Conservation (phyloP, 2,113 vertebrate species). For the Ceyx melanurus region DNA sequence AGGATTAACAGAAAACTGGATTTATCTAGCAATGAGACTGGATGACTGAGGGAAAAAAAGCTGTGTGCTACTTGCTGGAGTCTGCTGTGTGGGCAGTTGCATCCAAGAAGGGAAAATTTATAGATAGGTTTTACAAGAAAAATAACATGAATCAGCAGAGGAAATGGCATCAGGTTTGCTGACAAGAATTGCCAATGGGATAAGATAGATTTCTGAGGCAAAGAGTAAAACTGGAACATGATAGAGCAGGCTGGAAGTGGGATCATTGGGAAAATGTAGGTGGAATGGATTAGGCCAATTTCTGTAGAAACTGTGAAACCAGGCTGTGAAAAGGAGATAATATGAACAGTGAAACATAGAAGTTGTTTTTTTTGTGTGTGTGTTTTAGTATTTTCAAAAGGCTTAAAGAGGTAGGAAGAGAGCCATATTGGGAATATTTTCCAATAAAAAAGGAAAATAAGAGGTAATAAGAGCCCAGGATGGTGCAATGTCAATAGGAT, state of each 20-base stretch:
- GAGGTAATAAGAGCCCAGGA: neutral
- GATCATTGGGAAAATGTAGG: neutral
- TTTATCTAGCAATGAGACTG: neutral
- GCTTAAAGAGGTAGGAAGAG: neutral
- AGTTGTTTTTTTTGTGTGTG: neutral
- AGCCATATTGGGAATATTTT: neutral
- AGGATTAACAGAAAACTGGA: neutral
- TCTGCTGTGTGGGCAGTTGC: neutral
- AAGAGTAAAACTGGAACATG: neutral
- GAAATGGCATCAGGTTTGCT: neutral
- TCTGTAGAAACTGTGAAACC: neutral
- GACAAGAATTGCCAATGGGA: neutral
- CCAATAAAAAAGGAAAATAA: neutral
- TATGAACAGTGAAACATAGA: neutral
- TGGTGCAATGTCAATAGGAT: neutral
- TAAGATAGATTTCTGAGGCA: neutral
- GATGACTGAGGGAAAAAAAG: neutral
- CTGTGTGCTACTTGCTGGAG: neutral
- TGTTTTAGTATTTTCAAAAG: neutral
- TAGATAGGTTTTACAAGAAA: neutral
- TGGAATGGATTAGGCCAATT: neutral
- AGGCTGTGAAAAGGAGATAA: neutral
- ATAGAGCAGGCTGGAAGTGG: neutral
- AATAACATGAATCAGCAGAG: neutral
- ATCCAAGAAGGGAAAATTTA: neutral